These are phyloP conservation scores for Drosophila kanekoi DNA, from an alignment of 2,888 invertebrate genomes.

Conservation along the genomic window DNA sequence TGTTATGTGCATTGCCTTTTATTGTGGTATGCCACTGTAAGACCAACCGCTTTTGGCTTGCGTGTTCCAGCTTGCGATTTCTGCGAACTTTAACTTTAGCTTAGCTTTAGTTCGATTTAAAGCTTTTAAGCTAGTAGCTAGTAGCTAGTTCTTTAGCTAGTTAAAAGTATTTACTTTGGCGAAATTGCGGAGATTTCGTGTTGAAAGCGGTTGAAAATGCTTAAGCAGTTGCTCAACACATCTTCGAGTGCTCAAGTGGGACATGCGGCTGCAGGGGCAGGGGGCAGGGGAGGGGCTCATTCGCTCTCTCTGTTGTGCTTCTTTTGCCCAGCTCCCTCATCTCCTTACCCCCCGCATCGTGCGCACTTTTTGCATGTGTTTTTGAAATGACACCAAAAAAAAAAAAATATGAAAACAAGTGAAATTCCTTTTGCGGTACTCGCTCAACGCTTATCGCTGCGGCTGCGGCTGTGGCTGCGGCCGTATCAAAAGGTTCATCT, in stretches of 20 bases:
- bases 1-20: no score
- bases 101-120: background rate
- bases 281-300: no score
- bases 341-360: no score
- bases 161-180: no score
- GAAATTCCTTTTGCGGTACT: constrained; percentile 38
- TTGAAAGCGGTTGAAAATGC: background rate
- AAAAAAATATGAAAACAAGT: constrained; percentile 1
- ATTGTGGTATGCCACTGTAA: no score
- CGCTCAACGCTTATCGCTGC: constrained; percentile 44
- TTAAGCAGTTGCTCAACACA: background rate
- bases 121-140: no score
- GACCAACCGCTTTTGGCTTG: no score
- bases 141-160: background rate
- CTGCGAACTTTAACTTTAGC: background rate
- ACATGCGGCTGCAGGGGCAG: no score
- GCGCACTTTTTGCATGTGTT: background rate
- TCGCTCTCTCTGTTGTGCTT: no score
- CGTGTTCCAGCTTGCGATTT: no score
- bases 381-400: constrained; percentile 24
- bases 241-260: background rate
- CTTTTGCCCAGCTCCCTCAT: no score
- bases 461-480: constrained; percentile 29
- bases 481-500: constrained; percentile 58
- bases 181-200: background rate